Conservation (phyloP, 2,113 vertebrate genomes). For the Bambusicola thoracicus region DNA sequence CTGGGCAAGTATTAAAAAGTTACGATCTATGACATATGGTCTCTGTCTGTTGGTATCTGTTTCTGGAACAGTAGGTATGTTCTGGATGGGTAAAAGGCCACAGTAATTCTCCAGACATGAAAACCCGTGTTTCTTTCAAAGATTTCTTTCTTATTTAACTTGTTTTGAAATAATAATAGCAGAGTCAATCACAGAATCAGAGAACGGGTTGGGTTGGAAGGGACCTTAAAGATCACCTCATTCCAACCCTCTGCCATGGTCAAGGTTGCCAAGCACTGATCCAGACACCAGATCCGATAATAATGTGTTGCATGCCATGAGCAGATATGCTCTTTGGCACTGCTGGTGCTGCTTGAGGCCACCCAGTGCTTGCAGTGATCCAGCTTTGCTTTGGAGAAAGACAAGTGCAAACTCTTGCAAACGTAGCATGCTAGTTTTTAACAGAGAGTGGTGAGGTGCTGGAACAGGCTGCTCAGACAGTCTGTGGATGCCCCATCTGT, state of each 20-base stretch:
- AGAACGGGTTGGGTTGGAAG: neutral
- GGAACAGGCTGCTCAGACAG: too few relatives aligned
- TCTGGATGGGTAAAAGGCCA: neutral
- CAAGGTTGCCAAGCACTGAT: neutral
- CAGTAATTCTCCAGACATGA: neutral
- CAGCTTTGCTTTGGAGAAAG: rapidly evolving
- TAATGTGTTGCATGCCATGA: neutral
- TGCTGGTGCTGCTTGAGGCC: neutral
- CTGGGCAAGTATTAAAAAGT: neutral
- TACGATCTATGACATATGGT: neutral
- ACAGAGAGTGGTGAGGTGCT: too few relatives aligned
- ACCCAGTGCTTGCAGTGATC: neutral
- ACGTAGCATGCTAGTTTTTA: neutral
- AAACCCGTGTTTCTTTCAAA: neutral
- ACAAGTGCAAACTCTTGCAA: neutral
- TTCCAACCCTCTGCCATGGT: neutral
- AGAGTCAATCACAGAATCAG: neutral
- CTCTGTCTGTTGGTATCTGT: neutral
- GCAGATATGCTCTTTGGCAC: rapidly evolving
- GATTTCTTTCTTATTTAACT: neutral
- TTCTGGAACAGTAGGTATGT: neutral
- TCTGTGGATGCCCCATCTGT: too few relatives aligned
- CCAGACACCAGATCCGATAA: neutral
- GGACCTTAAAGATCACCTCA: neutral
- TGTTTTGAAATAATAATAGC: neutral